Base-by-base conservation (phyloP, 2,797 vertebrate genomes). In the Smutsia temminckii region DNA sequence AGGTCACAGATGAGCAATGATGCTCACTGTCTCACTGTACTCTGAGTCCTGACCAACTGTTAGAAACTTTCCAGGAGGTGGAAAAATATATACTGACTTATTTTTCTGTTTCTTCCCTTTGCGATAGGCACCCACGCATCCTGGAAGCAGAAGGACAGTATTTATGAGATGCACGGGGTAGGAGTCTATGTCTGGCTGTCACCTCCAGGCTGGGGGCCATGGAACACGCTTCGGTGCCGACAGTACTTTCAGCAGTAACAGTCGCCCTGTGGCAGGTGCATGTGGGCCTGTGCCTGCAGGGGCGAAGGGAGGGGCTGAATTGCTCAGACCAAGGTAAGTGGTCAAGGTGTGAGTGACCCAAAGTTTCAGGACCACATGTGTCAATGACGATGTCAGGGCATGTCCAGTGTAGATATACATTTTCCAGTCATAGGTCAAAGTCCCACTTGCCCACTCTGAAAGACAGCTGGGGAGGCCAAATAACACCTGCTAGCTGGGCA, bases 401-500 rank as follows among this genome's bases (percentile, higher is more conserved):
- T n/a, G 23, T 53, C 55, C 12, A n/a, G 55, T 57, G 55, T 3
- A 14, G 72, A 81, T 11, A 78, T 6, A 32, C 20, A 79, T 21
- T n/a, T 86, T 63, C 51, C 12, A 40, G 55, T 49, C 32, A 13
- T 14, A 18, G 23, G 40, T 63, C 63, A 40, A 61, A 59, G 29
- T 29, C 74, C 4, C n/a, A 61, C 64, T 37, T 66, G 49, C 40
- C 42, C 10, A 40, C 88, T 69, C 40, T 55, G 88, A 63, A 87
- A 91, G 74, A 71, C 88, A 79, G 51, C n/a, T 59, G 88, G 53
- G 93, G 87, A 93, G 68, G 75, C 21, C 64, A 37, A 55, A n/a
- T 59, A 6, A 17, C 21, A 42, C 14, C 25, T 53, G 32, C 13
- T 71, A 89, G 34, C 32, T 5, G 21, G 72, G 77, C 13, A 86